Evolutionary conservation across 2,113 vertebrate genomes (phyloP).

Genomic region (Cebus imitator): DNA sequence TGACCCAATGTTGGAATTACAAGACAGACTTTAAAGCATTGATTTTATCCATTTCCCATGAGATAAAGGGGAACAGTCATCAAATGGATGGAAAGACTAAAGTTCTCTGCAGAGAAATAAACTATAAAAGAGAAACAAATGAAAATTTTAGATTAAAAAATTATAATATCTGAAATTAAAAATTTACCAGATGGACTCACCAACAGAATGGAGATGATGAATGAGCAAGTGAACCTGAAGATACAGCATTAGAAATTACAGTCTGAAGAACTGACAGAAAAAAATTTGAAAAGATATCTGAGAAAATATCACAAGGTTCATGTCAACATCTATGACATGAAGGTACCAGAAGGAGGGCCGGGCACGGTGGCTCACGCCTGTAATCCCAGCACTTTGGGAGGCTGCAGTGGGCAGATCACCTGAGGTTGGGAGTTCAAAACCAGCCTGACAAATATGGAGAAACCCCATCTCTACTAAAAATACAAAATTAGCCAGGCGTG

Average conservation of each 20-base stretch:
- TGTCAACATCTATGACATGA: background rate
- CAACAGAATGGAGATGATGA: background rate
- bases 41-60: background rate
- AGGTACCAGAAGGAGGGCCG: background rate
- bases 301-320: background rate
- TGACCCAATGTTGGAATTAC: background rate
- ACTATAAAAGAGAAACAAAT: background rate
- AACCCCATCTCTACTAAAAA: too few relatives aligned
- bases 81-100: background rate
- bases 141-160: background rate
- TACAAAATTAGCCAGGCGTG: too few relatives aligned
- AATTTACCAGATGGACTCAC: background rate
- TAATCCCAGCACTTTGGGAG: too few relatives aligned
- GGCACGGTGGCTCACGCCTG: too few relatives aligned
- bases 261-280: background rate
- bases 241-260: background rate
- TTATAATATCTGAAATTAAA: background rate
- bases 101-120: background rate
- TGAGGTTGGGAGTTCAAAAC: too few relatives aligned
- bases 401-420: too few relatives aligned
- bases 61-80: background rate
- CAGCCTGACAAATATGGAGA: too few relatives aligned
- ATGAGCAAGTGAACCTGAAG: background rate
- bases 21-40: background rate
- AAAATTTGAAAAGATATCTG: background rate